Evolutionary conservation across 2,888 invertebrate genomes (phyloP), one percentile per base, ranked within the genome.

Genomic region (Gastracanthus pulcherrimus): DNA sequence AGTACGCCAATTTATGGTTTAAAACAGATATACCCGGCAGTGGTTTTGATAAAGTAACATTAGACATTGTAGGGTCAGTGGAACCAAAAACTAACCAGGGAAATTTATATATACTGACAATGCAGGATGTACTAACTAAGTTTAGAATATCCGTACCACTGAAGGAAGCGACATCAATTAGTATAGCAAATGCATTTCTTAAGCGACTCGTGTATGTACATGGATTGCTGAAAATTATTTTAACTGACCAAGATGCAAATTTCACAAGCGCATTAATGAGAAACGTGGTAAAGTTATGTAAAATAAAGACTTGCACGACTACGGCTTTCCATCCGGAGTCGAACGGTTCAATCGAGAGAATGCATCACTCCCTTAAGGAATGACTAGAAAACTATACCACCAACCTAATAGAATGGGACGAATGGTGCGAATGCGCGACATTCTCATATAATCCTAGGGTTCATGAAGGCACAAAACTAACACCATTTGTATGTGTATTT

Each of bases 401-500:
- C 6, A 26, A 38, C 2, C 26, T 29, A n/a, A 34, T 3, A 19
- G 1, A 2, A 26, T 76, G 69, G 69, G 67, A 76, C 34, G 16
- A 19, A 13, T 76, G 69, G 69, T 19, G 31, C 2, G 19, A 67
- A 2, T 60, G 69, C 26, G 76, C 76, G n/a, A n/a, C n/a, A n/a
- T n/a, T n/a, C n/a, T n/a, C n/a, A n/a, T 77, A 77, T 38, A 77
- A 77, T 9, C 60, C 77, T 0, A 69, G 77, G 19, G 36, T 38
- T 2, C 69, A 77, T n/a, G 60, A 77, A 16, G 70, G 70, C 0
- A 70, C 70, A 5, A 6, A 16, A 0, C 16, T 70, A 0, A 70
- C 55, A 0, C 70, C 70, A 0, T 36, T 13, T 23, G 55, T 55
- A 26, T 55, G 51, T 16, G 55, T 70, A 1, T 70, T 55, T 23